These are phyloP conservation scores for Drosophila oshimai DNA, from an alignment of 1,140 invertebrate species.

Conservation along the genomic window DNA sequence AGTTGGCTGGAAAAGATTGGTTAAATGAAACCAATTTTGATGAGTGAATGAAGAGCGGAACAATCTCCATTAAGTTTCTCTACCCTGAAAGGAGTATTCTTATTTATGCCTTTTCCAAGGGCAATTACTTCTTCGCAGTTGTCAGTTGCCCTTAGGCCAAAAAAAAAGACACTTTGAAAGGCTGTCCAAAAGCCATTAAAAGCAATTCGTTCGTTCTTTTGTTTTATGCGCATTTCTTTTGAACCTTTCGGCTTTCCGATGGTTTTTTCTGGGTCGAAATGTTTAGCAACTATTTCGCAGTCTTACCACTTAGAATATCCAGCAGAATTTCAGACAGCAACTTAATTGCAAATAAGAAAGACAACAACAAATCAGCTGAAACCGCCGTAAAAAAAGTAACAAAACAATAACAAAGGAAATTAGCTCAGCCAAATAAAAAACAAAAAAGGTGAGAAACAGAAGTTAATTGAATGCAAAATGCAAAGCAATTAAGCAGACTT, in stretches of 20 bases:
- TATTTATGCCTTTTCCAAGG: conserved; percentile 26
- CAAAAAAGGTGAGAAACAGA: conserved; percentile 70
- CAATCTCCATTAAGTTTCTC: conserved; percentile 23
- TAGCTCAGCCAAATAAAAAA: conserved; percentile 38
- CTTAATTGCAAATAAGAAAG: conserved; percentile 36
- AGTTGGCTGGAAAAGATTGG: conserved; percentile 11
- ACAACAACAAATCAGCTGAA: conserved; percentile 40
- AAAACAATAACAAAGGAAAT: conserved; percentile 63
- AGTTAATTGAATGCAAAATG: conserved; percentile 77
- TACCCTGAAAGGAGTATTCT: not conserved
- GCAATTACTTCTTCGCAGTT: conserved; percentile 15
- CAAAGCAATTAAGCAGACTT: conserved; percentile 35
- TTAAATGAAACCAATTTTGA: conserved; percentile 13
- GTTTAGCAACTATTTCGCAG: conserved; percentile 62
- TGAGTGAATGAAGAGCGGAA: not conserved
- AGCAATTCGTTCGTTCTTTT: conserved; percentile 10
- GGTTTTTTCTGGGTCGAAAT: conserved; percentile 66
- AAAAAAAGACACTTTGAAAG: conserved; percentile 1
- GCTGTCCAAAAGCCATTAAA: conserved; percentile 32
- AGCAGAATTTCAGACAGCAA: conserved; percentile 49
- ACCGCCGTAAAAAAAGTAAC: conserved; percentile 31
- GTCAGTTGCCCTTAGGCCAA: not conserved
- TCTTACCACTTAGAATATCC: conserved; percentile 46
- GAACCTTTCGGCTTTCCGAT: conserved; percentile 42
- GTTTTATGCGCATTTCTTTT: conserved; percentile 18